Base-by-base conservation (phyloP, 2,888 invertebrate genomes). In the Phoronis australis region DNA sequence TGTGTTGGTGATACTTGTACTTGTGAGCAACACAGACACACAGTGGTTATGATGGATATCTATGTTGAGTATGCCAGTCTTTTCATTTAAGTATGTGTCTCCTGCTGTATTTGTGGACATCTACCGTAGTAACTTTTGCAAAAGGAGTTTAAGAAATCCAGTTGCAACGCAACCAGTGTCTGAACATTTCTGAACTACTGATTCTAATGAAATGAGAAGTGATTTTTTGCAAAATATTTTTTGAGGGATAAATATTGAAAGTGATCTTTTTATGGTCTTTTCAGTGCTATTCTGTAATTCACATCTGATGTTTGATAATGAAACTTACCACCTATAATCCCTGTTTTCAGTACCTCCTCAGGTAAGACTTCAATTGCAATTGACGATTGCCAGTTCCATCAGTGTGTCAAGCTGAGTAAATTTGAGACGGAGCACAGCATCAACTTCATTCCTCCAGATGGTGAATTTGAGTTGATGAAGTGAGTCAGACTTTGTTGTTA, bases 371-470 rank as follows among this genome's bases (percentile, higher is more conserved):
- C 96, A 37, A 97, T 99, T n/a, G 99, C 97, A 22, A 99, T 99
- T 65, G 99, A 99, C 74, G 99, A 99, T 80, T 99, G 99, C 70
- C 99, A 99, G 81, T 99, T 99, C 80, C 99, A 99, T 79, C 99
- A 99, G 79, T 99, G 99, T 76, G 99, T 99, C 44, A 99, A 99
- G 77, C 83, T 99, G 51, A 95, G 94, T 78, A 99, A 99, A 83
- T 99, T 99, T 77, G 99, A 99, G 82, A 97, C 97, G 0, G 99
- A 99, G 78, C 99, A 99, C 82, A 95, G 96, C 73, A 99, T 99
- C 75, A 95, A 95, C 64, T 99, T 99, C 81, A 99, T 99, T 73
- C 99, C 99, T 52, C 99, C 99, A 1, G 99, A 99, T 78, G 99
- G 99, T 42, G 99, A 99, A 82, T 99, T 96, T 73, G 99, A 99